Evolutionary conservation across 1,140 invertebrate genomes (phyloP), one percentile per base, ranked within the genome.

Genomic region (Thaumatotibia leucotreta): DNA sequence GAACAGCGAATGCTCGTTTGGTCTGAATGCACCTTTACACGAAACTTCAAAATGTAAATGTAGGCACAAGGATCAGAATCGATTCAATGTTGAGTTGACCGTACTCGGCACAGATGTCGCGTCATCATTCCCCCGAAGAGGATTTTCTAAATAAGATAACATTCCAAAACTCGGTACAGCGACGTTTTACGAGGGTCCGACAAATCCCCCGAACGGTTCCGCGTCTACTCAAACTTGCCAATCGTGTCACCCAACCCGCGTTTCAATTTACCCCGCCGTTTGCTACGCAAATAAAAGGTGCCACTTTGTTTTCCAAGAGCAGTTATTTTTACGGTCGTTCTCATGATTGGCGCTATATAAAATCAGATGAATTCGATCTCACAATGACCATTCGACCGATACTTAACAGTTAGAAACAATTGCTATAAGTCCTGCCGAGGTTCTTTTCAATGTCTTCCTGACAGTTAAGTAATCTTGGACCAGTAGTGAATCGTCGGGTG

Each of bases 111-210:
- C n/a, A n/a, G n/a, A 17, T 20, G 70, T 63, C 58, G 50, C 66
- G 67, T 76, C 74, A 76, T 73, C 64, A 68, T 70, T 75, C 66
- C 63, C 61, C 24, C n/a, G 63, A 35, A 67, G 50, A 50, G 64
- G 68, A 73, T 73, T 77, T 75, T 71, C 70, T n/a, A 72, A 77
- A 81, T 75, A 75, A 79, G 73, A 79, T 77, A 78, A 73, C 67
- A 68, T 70, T 72, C 54, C 58, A 52, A 63, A 64, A 67, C 69
- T 68, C 63, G n/a, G 64, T 63, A 64, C 68, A 73, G 66, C 63
- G 74, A 64, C 70, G 62, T 74, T 81, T 79, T 79, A 81, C 77
- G 75, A 81, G 75, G 76, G 79, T 70, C 65, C 75, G 75, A 77
- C 75, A 77, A 79, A 79, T 79, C 76, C 75, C 74, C 54, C 70